These are phyloP conservation scores for Tinamus guttatus DNA, from an alignment of 2,113 vertebrate species.

Conservation along the genomic window DNA sequence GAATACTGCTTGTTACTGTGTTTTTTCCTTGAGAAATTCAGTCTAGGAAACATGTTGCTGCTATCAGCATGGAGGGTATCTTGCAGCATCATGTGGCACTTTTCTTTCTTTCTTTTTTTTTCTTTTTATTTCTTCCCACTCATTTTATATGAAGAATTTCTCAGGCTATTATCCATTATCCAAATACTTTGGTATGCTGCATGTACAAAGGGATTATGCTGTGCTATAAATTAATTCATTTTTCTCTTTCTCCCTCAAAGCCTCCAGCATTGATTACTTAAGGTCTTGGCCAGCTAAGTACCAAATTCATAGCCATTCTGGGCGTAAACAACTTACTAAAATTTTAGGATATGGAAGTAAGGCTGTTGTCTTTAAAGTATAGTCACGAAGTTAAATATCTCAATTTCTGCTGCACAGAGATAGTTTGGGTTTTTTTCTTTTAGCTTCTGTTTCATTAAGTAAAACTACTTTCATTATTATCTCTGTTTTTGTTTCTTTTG, in stretches of 20 bases:
- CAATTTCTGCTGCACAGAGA: background rate
- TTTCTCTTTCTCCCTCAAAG: slow-evolving; percentile 17
- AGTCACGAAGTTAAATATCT: background rate
- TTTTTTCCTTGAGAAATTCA: background rate
- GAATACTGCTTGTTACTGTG: background rate
- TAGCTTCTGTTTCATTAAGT: background rate
- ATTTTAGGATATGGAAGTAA: background rate
- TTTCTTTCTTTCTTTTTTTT: background rate
- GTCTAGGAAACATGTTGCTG: background rate
- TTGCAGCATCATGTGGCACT: background rate
- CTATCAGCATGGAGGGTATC: background rate
- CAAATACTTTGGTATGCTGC: background rate
- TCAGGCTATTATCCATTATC: background rate
- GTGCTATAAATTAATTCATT: background rate
- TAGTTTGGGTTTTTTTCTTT: background rate
- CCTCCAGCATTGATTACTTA: slow-evolving; percentile 21
- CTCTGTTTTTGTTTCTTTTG: background rate
- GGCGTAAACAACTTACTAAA: background rate
- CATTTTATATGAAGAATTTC: background rate
- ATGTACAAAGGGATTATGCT: background rate
- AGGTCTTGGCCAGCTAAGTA: background rate
- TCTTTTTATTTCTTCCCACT: background rate
- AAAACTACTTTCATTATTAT: background rate
- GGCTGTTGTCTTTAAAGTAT: background rate
- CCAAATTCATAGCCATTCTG: background rate